Percentiles rank a stretch among this genome's conserved stretches.
Evolutionary conservation across 1,140 invertebrate species (phyloP).

Genomic region (Myzus persicae): DNA sequence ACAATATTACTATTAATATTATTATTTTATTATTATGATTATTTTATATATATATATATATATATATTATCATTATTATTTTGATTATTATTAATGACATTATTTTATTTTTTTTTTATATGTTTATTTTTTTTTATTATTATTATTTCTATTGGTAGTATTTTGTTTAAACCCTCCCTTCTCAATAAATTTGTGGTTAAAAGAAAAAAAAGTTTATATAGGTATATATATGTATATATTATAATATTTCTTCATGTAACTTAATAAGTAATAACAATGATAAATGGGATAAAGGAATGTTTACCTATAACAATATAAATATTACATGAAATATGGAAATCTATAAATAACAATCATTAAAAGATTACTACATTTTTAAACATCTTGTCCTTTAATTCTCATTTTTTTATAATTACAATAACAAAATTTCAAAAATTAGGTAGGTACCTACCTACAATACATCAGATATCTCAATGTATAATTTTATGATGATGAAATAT

Average conservation of each 20-base stretch:
- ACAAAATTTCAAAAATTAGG: not conserved
- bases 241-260: not conserved
- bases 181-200: slow-evolving; percentile 42
- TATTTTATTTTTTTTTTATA: not conserved
- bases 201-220: slow-evolving; percentile 58
- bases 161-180: not conserved
- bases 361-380: not conserved
- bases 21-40: not conserved
- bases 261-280: not conserved
- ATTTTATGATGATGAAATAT: not conserved
- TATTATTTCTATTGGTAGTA: slow-evolving; percentile 7
- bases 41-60: not conserved
- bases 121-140: slow-evolving; percentile 29
- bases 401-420: not conserved
- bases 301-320: not conserved
- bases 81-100: not conserved
- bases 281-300: not conserved
- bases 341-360: not conserved
- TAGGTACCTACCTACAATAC: not conserved
- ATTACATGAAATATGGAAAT: not conserved
- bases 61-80: slow-evolving; percentile 43
- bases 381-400: not conserved
- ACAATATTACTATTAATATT: not conserved
- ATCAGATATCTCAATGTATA: not conserved
- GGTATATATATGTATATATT: slow-evolving; percentile 11